These are phyloP conservation scores for Mallateleia sp. DNA, from an alignment of 2,888 invertebrate species.

Conservation along the genomic window DNA sequence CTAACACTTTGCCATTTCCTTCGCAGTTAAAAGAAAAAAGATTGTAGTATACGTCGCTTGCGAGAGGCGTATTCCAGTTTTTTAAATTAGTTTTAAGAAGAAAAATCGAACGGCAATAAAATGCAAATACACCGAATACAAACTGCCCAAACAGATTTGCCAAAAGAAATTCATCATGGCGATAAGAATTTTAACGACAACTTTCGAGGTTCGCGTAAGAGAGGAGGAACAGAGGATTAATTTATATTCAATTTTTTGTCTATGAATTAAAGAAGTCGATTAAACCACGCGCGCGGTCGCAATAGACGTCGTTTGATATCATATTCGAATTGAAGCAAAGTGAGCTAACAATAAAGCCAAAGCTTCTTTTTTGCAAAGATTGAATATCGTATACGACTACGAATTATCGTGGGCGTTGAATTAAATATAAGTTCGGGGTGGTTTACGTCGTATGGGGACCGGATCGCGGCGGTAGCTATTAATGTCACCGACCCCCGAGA, in stretches of 20 bases:
- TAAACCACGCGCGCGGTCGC: conserved; percentile 19
- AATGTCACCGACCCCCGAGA: conserved; percentile 86
- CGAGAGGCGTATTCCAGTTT: conserved; percentile 53
- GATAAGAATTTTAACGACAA: conserved; percentile 52
- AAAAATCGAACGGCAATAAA: conserved; percentile 77
- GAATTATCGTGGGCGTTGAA: conserved; percentile 87
- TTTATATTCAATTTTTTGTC: conserved; percentile 60
- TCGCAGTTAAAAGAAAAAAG: conserved; percentile 63
- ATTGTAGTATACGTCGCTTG: conserved; percentile 60
- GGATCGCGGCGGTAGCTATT: conserved; percentile 86
- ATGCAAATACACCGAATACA: conserved; percentile 66
- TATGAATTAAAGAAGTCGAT: conserved; percentile 67
- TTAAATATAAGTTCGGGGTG: conserved; percentile 87
- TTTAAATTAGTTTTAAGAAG: conserved; percentile 78
- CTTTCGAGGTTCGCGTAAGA: neutral
- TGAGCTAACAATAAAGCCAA: conserved; percentile 66
- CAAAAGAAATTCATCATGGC: conserved; percentile 53
- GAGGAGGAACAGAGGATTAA: conserved; percentile 49
- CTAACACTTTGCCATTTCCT: conserved; percentile 84
- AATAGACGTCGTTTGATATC: conserved; percentile 40
- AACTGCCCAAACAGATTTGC: conserved; percentile 59
- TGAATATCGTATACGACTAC: conserved; percentile 84
- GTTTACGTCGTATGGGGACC: conserved; percentile 74
- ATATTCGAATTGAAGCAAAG: conserved; percentile 68
- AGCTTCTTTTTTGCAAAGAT: conserved; percentile 83